A percentile compares a stretch with the other conserved stretches of the same genome.
Conservation (phyloP, 2,797 vertebrate species). For the Dallia pectoralis region DNA sequence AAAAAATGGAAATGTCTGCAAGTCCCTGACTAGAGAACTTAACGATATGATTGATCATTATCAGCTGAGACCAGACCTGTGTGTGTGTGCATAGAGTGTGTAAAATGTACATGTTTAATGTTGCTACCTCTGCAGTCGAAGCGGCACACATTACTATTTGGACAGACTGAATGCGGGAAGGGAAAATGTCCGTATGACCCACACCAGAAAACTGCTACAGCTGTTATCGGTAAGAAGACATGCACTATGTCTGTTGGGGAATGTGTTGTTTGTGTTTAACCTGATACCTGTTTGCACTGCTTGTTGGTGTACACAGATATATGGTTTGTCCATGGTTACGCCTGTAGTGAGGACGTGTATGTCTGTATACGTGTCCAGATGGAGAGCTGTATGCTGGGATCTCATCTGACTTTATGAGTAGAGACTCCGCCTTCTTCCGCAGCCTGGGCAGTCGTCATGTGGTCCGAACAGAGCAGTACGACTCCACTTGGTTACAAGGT, state of each 20-base stretch:
- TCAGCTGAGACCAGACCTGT: neutral
- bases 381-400: slow-evolving; percentile 80
- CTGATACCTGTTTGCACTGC: neutral
- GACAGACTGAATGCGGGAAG: slow-evolving; percentile 79
- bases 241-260: neutral
- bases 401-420: slow-evolving; percentile 81
- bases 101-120: neutral
- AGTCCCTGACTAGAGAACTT: too few species aligned
- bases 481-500: slow-evolving; percentile 81
- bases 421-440: slow-evolving; percentile 80
- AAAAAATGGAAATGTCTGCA: too few species aligned
- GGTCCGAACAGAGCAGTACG: slow-evolving; percentile 81
- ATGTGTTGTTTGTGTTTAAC: slow-evolving; percentile 13
- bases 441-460: slow-evolving; percentile 75
- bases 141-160: slow-evolving; percentile 67
- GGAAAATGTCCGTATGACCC: slow-evolving; percentile 83
- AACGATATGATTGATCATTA: too few species aligned
- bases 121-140: slow-evolving; percentile 59
- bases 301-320: slow-evolving; percentile 8
- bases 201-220: slow-evolving; percentile 73
- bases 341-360: slow-evolving; percentile 1
- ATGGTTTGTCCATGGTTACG: slow-evolving; percentile 1
- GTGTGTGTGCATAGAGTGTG: slow-evolving; percentile 4
- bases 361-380: slow-evolving; percentile 54
- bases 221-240: slow-evolving; percentile 69